These are phyloP conservation scores for Choristoneura fumiferana DNA, from an alignment of 1,140 invertebrate species.

Conservation along the genomic window DNA sequence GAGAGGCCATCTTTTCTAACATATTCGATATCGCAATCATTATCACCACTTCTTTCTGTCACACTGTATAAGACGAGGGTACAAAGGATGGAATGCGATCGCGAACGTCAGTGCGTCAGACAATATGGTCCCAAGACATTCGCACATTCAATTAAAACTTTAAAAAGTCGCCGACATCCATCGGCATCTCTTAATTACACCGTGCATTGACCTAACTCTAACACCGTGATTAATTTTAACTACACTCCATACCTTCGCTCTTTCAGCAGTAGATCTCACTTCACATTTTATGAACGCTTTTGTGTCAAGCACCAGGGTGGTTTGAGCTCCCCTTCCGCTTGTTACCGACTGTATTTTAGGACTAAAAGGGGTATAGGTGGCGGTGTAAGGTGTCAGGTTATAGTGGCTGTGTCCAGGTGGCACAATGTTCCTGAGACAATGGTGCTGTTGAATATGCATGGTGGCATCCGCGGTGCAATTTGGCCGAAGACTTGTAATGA, in stretches of 20 bases:
- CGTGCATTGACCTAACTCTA: conserved; percentile 23
- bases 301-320: conserved; percentile 33
- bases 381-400: conserved; percentile 24
- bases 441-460: conserved; percentile 60
- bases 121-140: no score
- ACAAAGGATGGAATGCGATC: no score
- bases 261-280: conserved; percentile 42
- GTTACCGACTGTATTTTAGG: background rate
- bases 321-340: conserved; percentile 25
- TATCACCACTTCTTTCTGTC: no score
- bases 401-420: conserved; percentile 34
- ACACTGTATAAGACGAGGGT: no score
- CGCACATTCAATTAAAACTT: no score
- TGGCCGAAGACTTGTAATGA: conserved; percentile 60
- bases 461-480: conserved; percentile 57
- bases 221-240: conserved; percentile 30
- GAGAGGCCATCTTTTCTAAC: no score
- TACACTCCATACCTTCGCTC: conserved; percentile 21
- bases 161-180: no score
- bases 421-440: conserved; percentile 63
- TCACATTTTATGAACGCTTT: conserved; percentile 54
- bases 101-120: no score
- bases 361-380: background rate
- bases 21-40: no score
- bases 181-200: background rate